Conservation (phyloP, 2,888 invertebrate genomes). For the Cantharis rufa region DNA sequence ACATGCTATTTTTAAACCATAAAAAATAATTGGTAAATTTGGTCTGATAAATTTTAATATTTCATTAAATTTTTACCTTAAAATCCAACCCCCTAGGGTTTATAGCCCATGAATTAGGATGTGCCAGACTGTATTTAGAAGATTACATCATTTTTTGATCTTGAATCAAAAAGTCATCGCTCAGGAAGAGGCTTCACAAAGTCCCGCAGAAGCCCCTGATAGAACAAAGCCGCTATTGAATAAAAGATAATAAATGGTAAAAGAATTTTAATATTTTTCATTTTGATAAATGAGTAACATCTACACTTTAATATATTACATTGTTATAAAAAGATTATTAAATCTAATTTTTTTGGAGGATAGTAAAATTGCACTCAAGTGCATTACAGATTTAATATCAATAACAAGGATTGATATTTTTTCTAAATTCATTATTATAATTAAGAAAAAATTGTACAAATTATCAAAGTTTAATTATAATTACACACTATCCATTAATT, state of each 20-base stretch:
- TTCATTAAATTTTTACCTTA: too few relatives aligned
- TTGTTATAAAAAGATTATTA: background rate
- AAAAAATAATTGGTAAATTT: too few relatives aligned
- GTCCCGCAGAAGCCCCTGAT: too few relatives aligned
- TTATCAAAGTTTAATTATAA: background rate
- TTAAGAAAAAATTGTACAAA: background rate
- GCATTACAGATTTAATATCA: background rate
- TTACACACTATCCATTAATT: background rate
- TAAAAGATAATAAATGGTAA: background rate
- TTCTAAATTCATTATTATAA: background rate
- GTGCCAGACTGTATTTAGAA: too few relatives aligned
- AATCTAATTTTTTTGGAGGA: slow-evolving; percentile 1
- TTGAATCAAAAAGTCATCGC: too few relatives aligned
- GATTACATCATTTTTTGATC: too few relatives aligned
- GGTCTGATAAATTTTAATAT: too few relatives aligned
- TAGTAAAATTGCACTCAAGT: slow-evolving; percentile 3
- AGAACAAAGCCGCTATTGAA: background rate
- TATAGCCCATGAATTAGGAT: too few relatives aligned
- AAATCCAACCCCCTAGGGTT: too few relatives aligned
- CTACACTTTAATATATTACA: background rate
- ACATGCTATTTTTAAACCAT: too few relatives aligned
- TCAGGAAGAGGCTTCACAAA: too few relatives aligned
- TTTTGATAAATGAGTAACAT: background rate
- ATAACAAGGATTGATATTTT: background rate
- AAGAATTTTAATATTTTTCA: slow-evolving; percentile 1